These are phyloP conservation scores for Myanophis thanlyinensis DNA, from an alignment of 2,113 vertebrate species.

Conservation along the genomic window DNA sequence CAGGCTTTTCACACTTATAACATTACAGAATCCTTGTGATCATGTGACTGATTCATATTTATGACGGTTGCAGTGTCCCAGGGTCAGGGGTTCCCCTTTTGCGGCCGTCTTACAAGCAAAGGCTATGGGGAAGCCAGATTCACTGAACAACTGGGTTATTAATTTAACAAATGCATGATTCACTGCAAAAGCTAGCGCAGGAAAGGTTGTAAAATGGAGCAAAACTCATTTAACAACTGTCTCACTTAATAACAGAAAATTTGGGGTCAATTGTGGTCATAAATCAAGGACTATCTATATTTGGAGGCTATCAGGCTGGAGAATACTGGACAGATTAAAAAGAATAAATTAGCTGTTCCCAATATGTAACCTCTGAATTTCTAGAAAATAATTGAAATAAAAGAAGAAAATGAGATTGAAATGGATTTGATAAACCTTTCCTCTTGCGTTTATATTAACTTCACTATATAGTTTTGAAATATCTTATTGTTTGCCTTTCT, in stretches of 20 bases:
- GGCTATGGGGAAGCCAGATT: too few species aligned
- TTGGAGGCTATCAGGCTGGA: neutral
- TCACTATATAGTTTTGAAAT: neutral
- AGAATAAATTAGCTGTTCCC: neutral
- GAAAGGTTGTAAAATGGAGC: too few species aligned
- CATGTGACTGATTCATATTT: too few species aligned
- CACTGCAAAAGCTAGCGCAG: too few species aligned
- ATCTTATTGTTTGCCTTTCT: conserved; percentile 48
- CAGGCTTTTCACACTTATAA: neutral
- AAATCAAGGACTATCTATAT: neutral
- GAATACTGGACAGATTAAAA: neutral
- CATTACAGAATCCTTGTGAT: too few species aligned
- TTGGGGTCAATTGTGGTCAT: neutral
- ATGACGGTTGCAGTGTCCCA: too few species aligned
- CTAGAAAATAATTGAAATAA: neutral
- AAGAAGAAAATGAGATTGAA: conserved; percentile 3
- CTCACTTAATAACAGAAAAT: neutral
- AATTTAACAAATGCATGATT: too few species aligned
- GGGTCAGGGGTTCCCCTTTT: too few species aligned
- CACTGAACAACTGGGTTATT: too few species aligned
- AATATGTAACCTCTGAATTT: neutral
- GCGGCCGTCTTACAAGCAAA: too few species aligned
- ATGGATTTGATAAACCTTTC: conserved; percentile 29
- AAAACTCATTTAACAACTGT: neutral
- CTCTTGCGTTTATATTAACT: conserved; percentile 35